These are phyloP conservation scores for Ctenomys sociabilis DNA, from an alignment of 2,113 vertebrate genomes.

Conservation along the genomic window DNA sequence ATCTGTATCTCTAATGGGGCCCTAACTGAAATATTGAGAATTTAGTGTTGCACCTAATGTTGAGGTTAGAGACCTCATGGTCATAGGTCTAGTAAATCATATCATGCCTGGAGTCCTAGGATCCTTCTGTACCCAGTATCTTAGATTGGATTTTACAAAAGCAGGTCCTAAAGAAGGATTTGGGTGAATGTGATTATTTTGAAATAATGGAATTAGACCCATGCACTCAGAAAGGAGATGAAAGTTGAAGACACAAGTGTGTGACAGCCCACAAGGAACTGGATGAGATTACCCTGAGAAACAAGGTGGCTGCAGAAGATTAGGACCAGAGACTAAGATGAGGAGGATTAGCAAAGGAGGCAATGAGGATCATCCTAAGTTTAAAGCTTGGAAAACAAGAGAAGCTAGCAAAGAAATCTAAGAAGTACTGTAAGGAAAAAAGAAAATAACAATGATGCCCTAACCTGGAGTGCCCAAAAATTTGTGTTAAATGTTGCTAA, in stretches of 20 bases:
- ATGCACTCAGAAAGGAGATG: not conserved
- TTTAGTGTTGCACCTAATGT: not conserved
- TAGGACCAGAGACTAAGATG: not conserved
- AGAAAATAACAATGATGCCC: not conserved
- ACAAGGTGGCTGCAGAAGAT: not conserved
- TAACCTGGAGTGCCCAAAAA: not conserved
- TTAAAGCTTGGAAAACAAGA: not conserved
- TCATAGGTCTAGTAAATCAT: not conserved
- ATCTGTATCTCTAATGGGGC: not conserved
- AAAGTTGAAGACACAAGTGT: not conserved
- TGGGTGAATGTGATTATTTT: not conserved
- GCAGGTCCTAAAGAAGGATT: not conserved
- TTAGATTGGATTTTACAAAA: not conserved
- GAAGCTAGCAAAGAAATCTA: not conserved
- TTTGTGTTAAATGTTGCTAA: not conserved
- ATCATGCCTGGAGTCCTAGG: not conserved
- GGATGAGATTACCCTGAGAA: not conserved
- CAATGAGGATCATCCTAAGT: not conserved
- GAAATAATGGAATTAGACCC: not conserved
- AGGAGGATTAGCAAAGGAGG: not conserved
- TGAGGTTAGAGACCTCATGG: not conserved
- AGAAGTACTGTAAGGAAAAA: not conserved
- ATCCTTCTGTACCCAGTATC: not conserved
- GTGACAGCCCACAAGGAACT: not conserved
- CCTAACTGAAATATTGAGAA: not conserved